Conservation (phyloP, 2,888 invertebrate genomes). For the Calameuta idolon region DNA sequence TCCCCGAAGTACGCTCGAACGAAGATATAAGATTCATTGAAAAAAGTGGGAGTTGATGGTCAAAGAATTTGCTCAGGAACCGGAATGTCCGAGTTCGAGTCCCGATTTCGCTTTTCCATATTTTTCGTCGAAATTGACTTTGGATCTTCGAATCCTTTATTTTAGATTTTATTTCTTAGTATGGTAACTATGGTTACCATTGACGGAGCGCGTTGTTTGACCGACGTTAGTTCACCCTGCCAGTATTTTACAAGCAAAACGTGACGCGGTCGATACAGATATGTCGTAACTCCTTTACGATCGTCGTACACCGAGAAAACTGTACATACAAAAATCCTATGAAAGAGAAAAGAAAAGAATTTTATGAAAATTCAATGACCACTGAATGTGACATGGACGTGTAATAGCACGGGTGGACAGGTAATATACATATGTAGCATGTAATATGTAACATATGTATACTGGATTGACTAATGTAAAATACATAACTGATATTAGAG, state of each 20-base stretch:
- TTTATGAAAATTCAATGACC: background rate
- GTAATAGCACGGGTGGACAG: background rate
- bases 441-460: background rate
- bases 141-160: background rate
- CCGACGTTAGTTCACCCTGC: background rate
- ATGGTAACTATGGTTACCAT: background rate
- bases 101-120: no score
- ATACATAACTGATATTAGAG: background rate
- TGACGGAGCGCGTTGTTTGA: background rate
- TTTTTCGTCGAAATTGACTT: background rate
- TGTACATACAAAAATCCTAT: background rate
- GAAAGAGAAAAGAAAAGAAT: background rate
- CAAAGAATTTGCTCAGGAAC: no score
- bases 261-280: conserved; percentile 5
- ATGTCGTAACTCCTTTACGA: conserved; percentile 2
- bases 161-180: background rate
- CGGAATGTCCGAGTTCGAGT: no score
- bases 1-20: background rate
- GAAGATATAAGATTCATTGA: no score
- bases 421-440: no score
- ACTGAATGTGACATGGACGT: background rate
- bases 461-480: background rate
- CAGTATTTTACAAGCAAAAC: background rate
- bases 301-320: background rate
- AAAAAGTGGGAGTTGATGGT: no score